A percentile compares a stretch with the other conserved stretches of the same genome.
phyloP scores from a whole-genome alignment of 2,888 invertebrate species.

The Nemotelus nigrinus region DNA sequence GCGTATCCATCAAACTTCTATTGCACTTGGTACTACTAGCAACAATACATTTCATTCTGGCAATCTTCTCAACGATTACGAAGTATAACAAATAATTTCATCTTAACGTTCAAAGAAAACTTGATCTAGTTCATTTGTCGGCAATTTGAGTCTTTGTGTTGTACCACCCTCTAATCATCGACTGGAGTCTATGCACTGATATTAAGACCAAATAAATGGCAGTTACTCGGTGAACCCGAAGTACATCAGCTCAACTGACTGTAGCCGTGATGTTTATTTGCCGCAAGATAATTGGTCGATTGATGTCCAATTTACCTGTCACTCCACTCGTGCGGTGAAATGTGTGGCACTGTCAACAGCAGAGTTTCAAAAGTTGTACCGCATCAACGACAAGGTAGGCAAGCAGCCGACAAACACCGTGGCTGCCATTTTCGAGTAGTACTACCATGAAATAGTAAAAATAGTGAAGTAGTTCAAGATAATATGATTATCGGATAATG shows the following conservation, averaged over 20 bases:
- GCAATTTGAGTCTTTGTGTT: too few relatives aligned
- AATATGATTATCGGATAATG: conserved; percentile 40
- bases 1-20: too few relatives aligned
- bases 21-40: too few relatives aligned
- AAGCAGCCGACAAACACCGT: conserved; percentile 5
- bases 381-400: neutral
- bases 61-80: too few relatives aligned
- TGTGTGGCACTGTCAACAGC: conserved; percentile 44
- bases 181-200: conserved; percentile 14
- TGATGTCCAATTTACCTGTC: conserved; percentile 45
- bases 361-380: conserved; percentile 17
- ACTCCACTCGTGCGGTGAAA: conserved; percentile 35
- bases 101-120: too few relatives aligned
- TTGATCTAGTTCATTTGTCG: too few relatives aligned
- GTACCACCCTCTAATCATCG: conserved; percentile 4
- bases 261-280: conserved; percentile 37
- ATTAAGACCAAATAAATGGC: conserved; percentile 22
- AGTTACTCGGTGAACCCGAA: neutral
- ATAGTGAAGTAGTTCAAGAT: conserved; percentile 6
- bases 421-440: neutral
- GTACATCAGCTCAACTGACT: neutral
- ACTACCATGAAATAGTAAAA: conserved; percentile 26
- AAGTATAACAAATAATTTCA: too few relatives aligned
- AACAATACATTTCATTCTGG: too few relatives aligned
- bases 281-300: conserved; percentile 43